A percentile compares a stretch with the other conserved stretches of the same genome.
Evolutionary conservation across 1,140 invertebrate species (phyloP).

Genomic region (Octopus sinensis): DNA sequence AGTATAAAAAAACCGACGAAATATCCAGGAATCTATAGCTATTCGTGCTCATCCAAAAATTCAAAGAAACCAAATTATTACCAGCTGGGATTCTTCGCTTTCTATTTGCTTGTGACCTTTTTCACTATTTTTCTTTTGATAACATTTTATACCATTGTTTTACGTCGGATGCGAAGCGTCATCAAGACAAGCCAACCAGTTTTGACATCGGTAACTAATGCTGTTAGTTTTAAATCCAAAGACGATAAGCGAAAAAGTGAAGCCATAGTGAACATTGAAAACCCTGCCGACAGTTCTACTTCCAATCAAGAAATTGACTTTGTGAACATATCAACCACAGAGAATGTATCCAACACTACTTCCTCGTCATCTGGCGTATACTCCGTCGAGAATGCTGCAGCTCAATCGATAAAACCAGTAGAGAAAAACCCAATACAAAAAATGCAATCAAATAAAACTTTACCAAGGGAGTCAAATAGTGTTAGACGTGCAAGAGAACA

Average conservation of each 20-base stretch:
- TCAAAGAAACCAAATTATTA: background rate
- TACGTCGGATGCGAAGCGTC: background rate
- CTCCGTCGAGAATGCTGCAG: background rate
- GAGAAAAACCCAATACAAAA: background rate
- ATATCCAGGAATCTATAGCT: background rate
- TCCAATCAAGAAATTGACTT: background rate
- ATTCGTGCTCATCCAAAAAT: background rate
- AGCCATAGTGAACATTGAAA: background rate
- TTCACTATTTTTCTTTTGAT: background rate
- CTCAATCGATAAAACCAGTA: background rate
- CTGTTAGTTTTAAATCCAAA: background rate
- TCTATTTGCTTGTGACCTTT: background rate
- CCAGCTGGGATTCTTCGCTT: constrained; percentile 10
- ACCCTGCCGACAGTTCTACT: background rate
- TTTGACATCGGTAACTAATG: background rate
- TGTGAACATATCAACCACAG: background rate
- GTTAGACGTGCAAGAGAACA: background rate
- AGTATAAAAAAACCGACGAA: background rate
- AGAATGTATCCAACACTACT: background rate
- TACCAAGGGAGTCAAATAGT: background rate
- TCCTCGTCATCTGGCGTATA: background rate
- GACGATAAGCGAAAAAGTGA: background rate
- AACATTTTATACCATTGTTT: background rate
- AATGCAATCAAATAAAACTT: no score
- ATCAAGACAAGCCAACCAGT: background rate